phyloP scores from a whole-genome alignment of 2,113 vertebrate species.

The Embiotoca jacksoni region DNA sequence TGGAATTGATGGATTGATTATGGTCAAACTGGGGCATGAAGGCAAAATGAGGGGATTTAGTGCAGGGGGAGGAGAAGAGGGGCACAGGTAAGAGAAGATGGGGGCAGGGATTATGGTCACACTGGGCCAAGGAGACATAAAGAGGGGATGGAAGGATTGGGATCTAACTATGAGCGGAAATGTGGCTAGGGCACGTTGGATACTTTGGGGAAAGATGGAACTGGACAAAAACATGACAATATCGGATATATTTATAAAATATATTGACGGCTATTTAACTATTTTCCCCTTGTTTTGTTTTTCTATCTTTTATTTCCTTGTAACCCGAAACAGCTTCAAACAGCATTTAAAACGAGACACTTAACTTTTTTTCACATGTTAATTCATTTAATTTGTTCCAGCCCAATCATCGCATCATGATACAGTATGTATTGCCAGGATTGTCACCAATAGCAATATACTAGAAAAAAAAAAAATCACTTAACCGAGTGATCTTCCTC shows the following conservation, averaged over 20 bases:
- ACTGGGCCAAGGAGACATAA: slow-evolving; percentile 3
- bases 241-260: too few species aligned
- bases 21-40: slow-evolving; percentile 53
- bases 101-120: slow-evolving; percentile 23
- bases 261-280: too few species aligned
- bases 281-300: too few species aligned
- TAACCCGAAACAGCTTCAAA: too few species aligned
- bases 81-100: background rate
- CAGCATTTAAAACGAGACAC: too few species aligned
- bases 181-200: slow-evolving; percentile 17
- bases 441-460: background rate
- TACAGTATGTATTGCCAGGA: background rate
- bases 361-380: too few species aligned
- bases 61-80: background rate
- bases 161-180: slow-evolving; percentile 33
- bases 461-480: background rate
- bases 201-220: slow-evolving; percentile 14
- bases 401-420: too few species aligned
- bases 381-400: too few species aligned
- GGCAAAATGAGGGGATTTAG: slow-evolving; percentile 59
- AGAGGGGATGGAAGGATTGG: slow-evolving; percentile 10
- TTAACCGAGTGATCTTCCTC: background rate
- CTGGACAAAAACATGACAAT: slow-evolving; percentile 9
- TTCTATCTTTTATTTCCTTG: too few species aligned
- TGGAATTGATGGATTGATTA: slow-evolving; percentile 58